phyloP scores from a whole-genome alignment of 2,113 vertebrate genomes.

The Nothobranchius furzeri region DNA sequence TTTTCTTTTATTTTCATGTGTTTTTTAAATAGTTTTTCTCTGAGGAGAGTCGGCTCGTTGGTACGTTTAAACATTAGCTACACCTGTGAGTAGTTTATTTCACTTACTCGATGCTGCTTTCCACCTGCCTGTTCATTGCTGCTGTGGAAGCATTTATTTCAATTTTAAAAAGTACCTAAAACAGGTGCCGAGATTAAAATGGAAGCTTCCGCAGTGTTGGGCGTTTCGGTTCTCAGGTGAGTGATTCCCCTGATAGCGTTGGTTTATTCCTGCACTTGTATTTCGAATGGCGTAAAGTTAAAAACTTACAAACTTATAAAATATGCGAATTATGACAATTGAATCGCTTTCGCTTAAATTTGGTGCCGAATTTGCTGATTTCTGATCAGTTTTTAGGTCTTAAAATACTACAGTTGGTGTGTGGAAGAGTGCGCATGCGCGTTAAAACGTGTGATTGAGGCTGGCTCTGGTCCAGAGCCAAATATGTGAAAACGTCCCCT shows the following conservation, averaged over 20 bases:
- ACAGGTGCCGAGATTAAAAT: slow-evolving; percentile 29
- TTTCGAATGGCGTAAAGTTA: too few species aligned
- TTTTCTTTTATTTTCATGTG: too few species aligned
- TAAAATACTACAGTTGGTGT: background rate
- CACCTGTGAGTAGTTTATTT: background rate
- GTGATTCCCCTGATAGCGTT: slow-evolving; percentile 4
- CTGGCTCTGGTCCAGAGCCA: slow-evolving; percentile 5
- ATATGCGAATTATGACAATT: background rate
- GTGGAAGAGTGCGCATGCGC: background rate
- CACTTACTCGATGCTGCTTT: background rate
- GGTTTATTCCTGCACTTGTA: background rate
- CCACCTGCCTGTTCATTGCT: too few species aligned
- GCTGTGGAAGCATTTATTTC: too few species aligned
- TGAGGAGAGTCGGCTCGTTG: background rate
- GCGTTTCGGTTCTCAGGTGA: slow-evolving; percentile 57
- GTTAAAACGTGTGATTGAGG: background rate
- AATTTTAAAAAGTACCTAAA: background rate
- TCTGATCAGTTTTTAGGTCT: background rate
- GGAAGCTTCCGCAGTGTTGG: slow-evolving; percentile 8
- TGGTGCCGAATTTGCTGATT: background rate
- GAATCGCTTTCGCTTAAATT: too few species aligned
- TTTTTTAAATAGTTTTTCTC: too few species aligned
- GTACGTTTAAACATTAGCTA: background rate
- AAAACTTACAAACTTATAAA: background rate
- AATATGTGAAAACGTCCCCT: slow-evolving; percentile 40